Conservation (phyloP, 2,888 invertebrate species). For the Crioceris asparagi region DNA sequence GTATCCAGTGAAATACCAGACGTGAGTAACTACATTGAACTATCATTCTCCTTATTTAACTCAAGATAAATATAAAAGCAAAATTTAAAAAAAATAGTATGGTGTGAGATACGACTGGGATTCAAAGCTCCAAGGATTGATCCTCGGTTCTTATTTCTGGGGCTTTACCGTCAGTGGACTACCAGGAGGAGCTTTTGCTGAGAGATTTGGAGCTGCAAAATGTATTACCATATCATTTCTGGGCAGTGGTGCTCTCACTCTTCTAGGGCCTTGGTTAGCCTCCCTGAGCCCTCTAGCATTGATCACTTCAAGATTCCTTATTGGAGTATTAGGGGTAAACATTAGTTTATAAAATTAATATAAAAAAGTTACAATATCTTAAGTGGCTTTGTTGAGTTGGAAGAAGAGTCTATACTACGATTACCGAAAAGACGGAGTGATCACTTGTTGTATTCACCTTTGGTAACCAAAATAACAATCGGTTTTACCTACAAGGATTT, state of each 20-base stretch:
- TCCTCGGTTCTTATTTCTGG: constrained; percentile 60
- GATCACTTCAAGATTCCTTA: constrained; percentile 46
- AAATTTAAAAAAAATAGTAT: too few species aligned
- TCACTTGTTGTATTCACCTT: too few species aligned
- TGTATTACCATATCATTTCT: constrained; percentile 46
- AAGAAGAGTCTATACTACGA: too few species aligned
- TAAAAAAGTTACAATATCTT: too few species aligned
- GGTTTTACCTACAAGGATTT: too few species aligned
- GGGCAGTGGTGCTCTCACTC: constrained; percentile 45
- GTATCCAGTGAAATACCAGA: constrained; percentile 1
- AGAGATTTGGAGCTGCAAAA: constrained; percentile 49
- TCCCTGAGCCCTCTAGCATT: constrained; percentile 45
- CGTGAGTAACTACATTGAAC: constrained; percentile 1
- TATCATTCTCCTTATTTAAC: not conserved
- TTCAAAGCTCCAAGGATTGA: constrained; percentile 48
- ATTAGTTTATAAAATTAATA: too few species aligned
- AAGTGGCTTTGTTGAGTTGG: too few species aligned
- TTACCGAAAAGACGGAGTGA: too few species aligned
- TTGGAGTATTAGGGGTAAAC: constrained; percentile 54
- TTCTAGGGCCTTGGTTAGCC: constrained; percentile 50
- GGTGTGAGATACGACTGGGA: constrained; percentile 48
- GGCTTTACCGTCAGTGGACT: constrained; percentile 56
- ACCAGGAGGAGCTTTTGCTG: constrained; percentile 55
- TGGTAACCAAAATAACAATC: too few species aligned
- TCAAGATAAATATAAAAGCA: not conserved